Evolutionary conservation across 1,140 invertebrate species (phyloP).

Genomic region (Neodiprion fabricii): DNA sequence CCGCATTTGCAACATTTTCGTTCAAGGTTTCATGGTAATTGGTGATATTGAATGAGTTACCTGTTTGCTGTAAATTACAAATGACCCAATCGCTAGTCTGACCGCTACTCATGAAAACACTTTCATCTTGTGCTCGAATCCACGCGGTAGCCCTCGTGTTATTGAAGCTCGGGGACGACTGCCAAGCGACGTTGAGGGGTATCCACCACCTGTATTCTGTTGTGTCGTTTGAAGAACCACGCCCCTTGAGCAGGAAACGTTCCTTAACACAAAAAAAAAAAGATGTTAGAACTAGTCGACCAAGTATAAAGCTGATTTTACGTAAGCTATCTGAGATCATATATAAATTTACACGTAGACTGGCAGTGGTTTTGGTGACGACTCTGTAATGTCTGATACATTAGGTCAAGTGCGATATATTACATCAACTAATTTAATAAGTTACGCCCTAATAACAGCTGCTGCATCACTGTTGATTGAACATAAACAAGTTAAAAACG

Average conservation of each 20-base stretch:
- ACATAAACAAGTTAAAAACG: too few relatives aligned
- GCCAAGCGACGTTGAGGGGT: slow-evolving; percentile 60
- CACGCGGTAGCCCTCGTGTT: slow-evolving; percentile 51
- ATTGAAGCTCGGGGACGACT: slow-evolving; percentile 47
- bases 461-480: too few relatives aligned
- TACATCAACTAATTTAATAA: too few relatives aligned
- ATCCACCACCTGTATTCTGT: slow-evolving; percentile 51
- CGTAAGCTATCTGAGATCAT: too few relatives aligned
- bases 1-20: too few relatives aligned
- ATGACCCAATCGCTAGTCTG: slow-evolving; percentile 60
- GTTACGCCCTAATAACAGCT: too few relatives aligned
- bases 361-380: too few relatives aligned
- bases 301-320: too few relatives aligned
- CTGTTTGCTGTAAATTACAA: slow-evolving; percentile 61
- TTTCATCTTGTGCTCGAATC: slow-evolving; percentile 44
- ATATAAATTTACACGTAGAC: too few relatives aligned
- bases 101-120: slow-evolving; percentile 48
- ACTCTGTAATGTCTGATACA: not conserved
- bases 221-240: not conserved
- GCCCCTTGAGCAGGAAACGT: not conserved
- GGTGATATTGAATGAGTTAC: slow-evolving; percentile 35
- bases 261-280: not conserved
- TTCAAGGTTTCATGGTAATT: too few relatives aligned
- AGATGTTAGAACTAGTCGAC: too few relatives aligned
- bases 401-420: too few relatives aligned